A percentile compares a stretch with the other conserved stretches of the same genome.
phyloP scores from a whole-genome alignment of 2,888 invertebrate genomes.

The Caradrina kadenii region DNA sequence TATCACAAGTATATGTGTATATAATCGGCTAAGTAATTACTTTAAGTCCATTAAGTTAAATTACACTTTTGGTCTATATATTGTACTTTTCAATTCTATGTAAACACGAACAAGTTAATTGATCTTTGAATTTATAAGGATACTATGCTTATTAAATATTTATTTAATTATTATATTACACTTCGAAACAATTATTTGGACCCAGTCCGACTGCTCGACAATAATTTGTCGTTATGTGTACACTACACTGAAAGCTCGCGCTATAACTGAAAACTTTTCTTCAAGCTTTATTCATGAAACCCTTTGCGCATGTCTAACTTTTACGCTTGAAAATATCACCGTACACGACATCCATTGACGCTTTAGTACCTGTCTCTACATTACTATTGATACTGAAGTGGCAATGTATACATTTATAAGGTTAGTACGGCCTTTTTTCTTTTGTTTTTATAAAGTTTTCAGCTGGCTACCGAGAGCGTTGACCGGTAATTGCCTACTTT shows the following conservation, averaged over 20 bases:
- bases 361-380: not conserved
- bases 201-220: not conserved
- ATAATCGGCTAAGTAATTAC: constrained; percentile 34
- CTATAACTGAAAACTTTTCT: constrained; percentile 77
- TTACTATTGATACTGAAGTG: not conserved
- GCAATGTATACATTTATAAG: constrained; percentile 21
- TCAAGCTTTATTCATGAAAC: constrained; percentile 63
- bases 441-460: constrained; percentile 52
- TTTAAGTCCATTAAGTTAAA: constrained; percentile 28
- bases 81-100: not conserved
- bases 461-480: constrained; percentile 49
- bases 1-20: constrained; percentile 22
- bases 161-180: not conserved
- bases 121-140: not conserved
- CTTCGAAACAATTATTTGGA: not conserved
- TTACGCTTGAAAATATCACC: constrained; percentile 15
- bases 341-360: constrained; percentile 20
- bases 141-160: not conserved
- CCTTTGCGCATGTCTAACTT: constrained; percentile 73
- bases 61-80: constrained; percentile 10
- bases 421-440: not conserved
- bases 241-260: constrained; percentile 65
- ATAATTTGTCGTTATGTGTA: constrained; percentile 26
- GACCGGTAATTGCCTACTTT: constrained; percentile 63
- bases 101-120: not conserved